Evolutionary conservation across 2,888 invertebrate species (phyloP).

Genomic region (Octonoba sinensis): DNA sequence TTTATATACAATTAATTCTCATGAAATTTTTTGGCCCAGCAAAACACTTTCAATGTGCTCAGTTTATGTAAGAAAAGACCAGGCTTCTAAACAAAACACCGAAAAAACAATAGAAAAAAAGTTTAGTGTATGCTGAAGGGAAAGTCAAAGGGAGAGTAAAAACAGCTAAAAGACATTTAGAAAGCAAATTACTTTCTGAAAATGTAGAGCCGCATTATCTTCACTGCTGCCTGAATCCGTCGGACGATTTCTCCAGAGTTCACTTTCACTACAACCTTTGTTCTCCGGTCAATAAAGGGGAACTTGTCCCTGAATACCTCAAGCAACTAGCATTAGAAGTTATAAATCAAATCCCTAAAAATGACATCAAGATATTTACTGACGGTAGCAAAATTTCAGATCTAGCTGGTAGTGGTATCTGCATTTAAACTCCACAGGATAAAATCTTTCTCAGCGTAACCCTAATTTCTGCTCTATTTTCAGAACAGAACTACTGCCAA

Average conservation of each 20-base stretch:
- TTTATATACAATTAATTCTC: too few species aligned
- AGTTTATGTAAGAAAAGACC: too few species aligned
- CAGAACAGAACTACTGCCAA: neutral
- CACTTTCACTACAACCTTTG: constrained; percentile 3
- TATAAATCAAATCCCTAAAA: constrained; percentile 1
- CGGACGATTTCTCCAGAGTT: neutral
- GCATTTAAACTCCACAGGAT: neutral
- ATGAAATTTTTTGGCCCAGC: too few species aligned
- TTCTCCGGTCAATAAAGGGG: neutral
- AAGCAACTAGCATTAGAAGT: neutral
- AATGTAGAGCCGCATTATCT: constrained; percentile 3
- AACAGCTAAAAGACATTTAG: too few species aligned
- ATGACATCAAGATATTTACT: constrained; percentile 11
- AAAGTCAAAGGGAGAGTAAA: too few species aligned
- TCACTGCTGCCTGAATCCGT: neutral
- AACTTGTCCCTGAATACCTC: neutral
- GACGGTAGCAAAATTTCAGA: neutral
- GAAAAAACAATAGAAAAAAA: too few species aligned
- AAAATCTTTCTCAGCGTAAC: too few species aligned
- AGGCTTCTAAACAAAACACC: too few species aligned
- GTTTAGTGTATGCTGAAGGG: too few species aligned
- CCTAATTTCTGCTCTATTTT: too few species aligned
- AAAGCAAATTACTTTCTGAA: neutral
- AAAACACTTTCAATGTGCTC: too few species aligned
- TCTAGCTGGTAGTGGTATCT: neutral